Evolutionary conservation across 2,888 invertebrate species (phyloP).

Genomic region (Campoplex nolae): DNA sequence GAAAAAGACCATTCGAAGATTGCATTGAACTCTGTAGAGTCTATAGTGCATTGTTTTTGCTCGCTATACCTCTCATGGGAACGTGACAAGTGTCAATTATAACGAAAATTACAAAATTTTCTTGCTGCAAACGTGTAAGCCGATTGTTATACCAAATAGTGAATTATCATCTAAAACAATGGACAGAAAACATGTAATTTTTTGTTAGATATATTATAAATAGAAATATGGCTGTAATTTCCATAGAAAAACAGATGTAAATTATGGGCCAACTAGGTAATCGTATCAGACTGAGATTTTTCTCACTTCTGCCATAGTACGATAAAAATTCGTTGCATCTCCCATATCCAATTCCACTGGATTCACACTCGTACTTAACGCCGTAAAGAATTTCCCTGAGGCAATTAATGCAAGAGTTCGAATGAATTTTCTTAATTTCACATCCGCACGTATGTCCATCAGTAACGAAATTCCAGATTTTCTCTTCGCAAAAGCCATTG

Average conservation of each 20-base stretch:
- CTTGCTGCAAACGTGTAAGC: neutral
- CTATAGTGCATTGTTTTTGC: slow-evolving; percentile 62
- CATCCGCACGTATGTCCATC: slow-evolving; percentile 30
- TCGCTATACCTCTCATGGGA: slow-evolving; percentile 49
- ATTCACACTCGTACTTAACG: neutral
- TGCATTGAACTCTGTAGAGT: slow-evolving; percentile 62
- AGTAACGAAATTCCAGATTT: slow-evolving; percentile 17
- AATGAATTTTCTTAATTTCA: slow-evolving; percentile 47
- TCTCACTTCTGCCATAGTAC: neutral
- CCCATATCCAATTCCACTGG: neutral
- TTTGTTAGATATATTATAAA: neutral
- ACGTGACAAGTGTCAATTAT: slow-evolving; percentile 42
- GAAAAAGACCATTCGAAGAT: slow-evolving; percentile 50
- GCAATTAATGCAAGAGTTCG: slow-evolving; percentile 21
- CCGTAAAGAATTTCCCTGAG: slow-evolving; percentile 44
- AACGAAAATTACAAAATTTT: slow-evolving; percentile 6
- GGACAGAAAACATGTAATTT: neutral
- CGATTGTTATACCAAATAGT: neutral
- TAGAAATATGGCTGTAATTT: neutral
- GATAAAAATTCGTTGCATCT: neutral
- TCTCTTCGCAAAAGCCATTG: neutral
- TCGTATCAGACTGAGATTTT: neutral
- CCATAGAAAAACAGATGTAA: neutral
- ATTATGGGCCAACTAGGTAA: neutral
- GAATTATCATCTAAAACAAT: slow-evolving; percentile 77